These are phyloP conservation scores for Athene noctua DNA, from an alignment of 2,113 vertebrate genomes.

Conservation along the genomic window DNA sequence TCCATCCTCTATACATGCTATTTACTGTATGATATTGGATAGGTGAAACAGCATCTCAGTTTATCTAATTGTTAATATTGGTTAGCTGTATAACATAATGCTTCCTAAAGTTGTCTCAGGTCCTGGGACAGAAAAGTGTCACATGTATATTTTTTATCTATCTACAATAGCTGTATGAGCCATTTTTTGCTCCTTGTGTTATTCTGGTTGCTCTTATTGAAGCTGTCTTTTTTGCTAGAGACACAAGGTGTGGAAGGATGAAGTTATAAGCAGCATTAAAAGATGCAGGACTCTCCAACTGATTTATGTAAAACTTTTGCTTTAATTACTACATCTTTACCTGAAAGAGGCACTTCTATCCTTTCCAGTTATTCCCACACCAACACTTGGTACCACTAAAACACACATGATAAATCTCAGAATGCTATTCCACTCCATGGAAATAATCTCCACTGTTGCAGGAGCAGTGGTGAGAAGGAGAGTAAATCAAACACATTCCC, in stretches of 20 bases:
- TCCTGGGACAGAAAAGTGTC: not conserved
- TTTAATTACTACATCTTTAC: not conserved
- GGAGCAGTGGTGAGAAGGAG: not conserved
- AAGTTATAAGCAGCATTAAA: not conserved
- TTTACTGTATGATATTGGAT: not conserved
- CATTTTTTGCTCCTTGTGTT: not conserved
- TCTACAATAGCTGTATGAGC: not conserved
- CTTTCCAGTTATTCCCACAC: not conserved
- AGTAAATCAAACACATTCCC: constrained; percentile 56
- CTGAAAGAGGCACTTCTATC: not conserved
- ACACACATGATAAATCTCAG: not conserved
- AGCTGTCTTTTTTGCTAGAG: not conserved
- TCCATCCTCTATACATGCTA: not conserved
- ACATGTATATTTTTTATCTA: not conserved
- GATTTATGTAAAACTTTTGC: not conserved
- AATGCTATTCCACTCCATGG: not conserved
- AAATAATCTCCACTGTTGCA: not conserved
- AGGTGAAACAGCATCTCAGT: not conserved
- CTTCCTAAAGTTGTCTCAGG: not conserved
- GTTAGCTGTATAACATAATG: not conserved
- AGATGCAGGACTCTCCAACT: not conserved
- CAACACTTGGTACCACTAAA: not conserved
- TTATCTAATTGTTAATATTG: not conserved
- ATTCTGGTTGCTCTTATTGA: not conserved
- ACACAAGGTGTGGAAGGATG: not conserved